A percentile compares a stretch with the other conserved stretches of the same genome.
phyloP scores from a whole-genome alignment of 1,140 invertebrate species.

The Drosophila willistoni region DNA sequence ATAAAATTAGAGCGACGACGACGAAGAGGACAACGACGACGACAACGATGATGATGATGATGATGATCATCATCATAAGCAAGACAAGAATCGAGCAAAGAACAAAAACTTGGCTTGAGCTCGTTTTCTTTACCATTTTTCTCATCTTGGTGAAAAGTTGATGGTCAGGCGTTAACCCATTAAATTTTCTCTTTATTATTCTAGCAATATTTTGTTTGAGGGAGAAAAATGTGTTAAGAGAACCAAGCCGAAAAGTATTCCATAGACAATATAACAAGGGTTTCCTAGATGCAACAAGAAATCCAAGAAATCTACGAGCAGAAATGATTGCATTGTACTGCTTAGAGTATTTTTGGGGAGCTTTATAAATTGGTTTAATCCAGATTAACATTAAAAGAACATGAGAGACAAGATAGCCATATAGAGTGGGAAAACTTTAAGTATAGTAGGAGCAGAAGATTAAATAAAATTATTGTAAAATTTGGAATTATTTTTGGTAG shows the following conservation, averaged over 20 bases:
- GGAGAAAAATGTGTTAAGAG: constrained; percentile 22
- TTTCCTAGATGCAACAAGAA: not conserved
- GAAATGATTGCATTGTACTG: not conserved
- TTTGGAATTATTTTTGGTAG: too few species aligned
- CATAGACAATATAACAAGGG: constrained; percentile 16
- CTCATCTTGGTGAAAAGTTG: constrained; percentile 74
- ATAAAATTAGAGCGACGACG: constrained; percentile 74
- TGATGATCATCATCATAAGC: constrained; percentile 61
- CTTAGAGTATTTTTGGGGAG: not conserved
- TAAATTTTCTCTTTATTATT: constrained; percentile 73
- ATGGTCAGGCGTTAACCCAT: constrained; percentile 71
- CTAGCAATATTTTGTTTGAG: constrained; percentile 50
- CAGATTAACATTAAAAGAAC: not conserved
- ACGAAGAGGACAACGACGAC: constrained; percentile 1
- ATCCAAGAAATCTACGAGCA: not conserved
- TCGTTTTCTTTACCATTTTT: constrained; percentile 62
- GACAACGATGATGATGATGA: constrained; percentile 1
- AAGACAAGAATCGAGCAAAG: constrained; percentile 36
- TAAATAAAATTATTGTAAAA: too few species aligned
- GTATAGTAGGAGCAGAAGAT: too few species aligned
- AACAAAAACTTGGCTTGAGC: constrained; percentile 51
- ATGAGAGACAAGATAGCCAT: not conserved
- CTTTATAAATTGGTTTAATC: not conserved
- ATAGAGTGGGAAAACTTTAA: too few species aligned
- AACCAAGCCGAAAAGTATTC: constrained; percentile 43